phyloP scores from a whole-genome alignment of 2,888 invertebrate species.

The Adineta ricciae region DNA sequence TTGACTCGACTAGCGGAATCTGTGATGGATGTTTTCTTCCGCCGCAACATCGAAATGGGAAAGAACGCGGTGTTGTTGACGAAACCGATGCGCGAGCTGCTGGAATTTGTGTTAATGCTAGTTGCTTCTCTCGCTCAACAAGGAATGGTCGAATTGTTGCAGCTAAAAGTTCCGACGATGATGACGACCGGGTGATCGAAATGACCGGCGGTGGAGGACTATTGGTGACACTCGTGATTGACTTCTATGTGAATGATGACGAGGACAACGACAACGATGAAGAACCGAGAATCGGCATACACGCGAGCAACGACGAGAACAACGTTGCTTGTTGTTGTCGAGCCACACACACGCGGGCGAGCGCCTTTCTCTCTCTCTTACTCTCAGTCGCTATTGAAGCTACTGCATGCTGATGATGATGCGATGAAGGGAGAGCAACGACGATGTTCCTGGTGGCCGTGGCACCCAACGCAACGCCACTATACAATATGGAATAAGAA shows the following conservation, averaged over 20 bases:
- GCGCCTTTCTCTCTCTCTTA: not conserved
- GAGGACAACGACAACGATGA: not conserved
- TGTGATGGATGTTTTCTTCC: not conserved
- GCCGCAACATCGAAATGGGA: not conserved
- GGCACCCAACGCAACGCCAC: not conserved
- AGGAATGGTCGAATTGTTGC: not conserved
- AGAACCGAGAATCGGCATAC: constrained; percentile 13
- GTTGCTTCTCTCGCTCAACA: not conserved
- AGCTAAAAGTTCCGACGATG: not conserved
- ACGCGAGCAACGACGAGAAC: not conserved
- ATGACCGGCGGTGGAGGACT: not conserved
- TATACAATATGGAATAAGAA: not conserved
- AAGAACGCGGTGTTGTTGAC: not conserved
- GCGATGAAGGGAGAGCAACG: not conserved
- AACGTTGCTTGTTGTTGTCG: constrained; percentile 9
- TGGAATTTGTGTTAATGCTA: not conserved
- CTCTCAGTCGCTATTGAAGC: not conserved
- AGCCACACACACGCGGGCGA: not conserved
- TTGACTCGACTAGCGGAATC: not conserved
- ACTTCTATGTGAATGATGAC: constrained; percentile 5
- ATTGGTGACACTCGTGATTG: constrained; percentile 8
- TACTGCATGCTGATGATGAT: not conserved
- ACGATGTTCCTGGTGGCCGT: not conserved
- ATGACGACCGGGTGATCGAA: constrained; percentile 9
- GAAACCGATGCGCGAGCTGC: not conserved